phyloP scores from a whole-genome alignment of 1,140 invertebrate species.

The Apis dorsata region DNA sequence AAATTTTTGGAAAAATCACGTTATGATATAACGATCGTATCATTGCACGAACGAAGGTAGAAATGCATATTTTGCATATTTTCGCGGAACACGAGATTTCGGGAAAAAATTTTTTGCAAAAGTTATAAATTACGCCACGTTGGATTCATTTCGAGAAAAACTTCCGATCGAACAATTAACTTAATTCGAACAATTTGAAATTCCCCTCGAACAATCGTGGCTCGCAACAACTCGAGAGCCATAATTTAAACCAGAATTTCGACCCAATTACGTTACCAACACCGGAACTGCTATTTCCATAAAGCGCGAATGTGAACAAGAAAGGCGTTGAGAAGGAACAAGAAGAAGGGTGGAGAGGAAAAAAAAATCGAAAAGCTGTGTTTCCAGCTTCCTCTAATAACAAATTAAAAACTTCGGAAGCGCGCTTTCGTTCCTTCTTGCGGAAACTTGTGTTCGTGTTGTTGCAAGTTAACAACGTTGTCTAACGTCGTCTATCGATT shows the following conservation, averaged over 20 bases:
- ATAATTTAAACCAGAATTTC: neutral
- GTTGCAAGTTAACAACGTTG: constrained; percentile 40
- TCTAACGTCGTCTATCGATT: constrained; percentile 38
- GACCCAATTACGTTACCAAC: neutral
- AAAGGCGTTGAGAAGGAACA: neutral
- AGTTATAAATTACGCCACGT: no score
- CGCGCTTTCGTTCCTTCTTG: neutral
- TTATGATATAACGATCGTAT: no score
- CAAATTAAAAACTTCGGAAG: neutral
- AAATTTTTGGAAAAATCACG: no score
- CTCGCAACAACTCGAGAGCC: no score
- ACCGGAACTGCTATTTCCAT: neutral
- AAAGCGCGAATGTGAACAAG: neutral
- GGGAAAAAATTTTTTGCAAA: no score
- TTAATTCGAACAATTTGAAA: no score
- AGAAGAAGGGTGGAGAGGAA: neutral
- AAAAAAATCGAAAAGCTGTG: neutral
- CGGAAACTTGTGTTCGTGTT: neutral
- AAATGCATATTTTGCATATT: no score
- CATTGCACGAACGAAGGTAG: no score
- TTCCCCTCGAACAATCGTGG: no score
- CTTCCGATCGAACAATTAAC: no score
- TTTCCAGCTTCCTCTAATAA: neutral
- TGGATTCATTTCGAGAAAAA: no score
- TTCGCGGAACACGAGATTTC: no score